Base-by-base conservation (phyloP, 2,888 invertebrate genomes). In the Diaperis boleti region DNA sequence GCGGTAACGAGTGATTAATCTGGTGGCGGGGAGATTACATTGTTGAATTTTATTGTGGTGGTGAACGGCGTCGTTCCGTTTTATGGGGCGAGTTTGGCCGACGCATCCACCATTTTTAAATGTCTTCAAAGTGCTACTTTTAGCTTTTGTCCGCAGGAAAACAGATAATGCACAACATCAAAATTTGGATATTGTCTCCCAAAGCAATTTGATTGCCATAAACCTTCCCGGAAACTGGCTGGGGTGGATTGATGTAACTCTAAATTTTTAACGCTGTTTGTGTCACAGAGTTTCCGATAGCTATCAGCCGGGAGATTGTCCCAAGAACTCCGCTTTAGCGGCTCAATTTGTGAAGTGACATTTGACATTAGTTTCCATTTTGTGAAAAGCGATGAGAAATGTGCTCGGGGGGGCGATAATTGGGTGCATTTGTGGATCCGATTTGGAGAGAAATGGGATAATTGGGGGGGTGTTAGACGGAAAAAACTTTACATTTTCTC, bases 331-430 rank as follows among this genome's bases (percentile, higher is more conserved):
- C 33, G 11, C 33, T 5, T 13, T 13, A 33, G n/a, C 10, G 11
- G 13, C 33, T 33, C 33, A 33, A 33, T 33, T 39, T 39, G 8
- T 14, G 14, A 17, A 17, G 14, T 11, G 39, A 39, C 39, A 7
- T 39, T 39, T 39, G 7, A 15, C 39, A 39, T 39, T 39, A 39
- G 39, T 17, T 33, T 5, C 39, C 39, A 42, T 42, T 42, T 42
- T 18, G 4, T 18, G n/a, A 42, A 3, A 42, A 42, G 41, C 8
- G 14, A 17, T 39, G 39, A 39, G 7, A 39, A 39, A 39, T 39
- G 11, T 26, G 26, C 26, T 26, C 6, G 26, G 8, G 26, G 26
- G 6, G 26, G 26, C 1, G 8, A 5, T 26, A 26, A 26, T 26
- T 26, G 26, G 26, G 26, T n/a, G n/a, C 1, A 26, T 26, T 26